phyloP scores from a whole-genome alignment of 2,113 vertebrate genomes.

The Grallaria varia region DNA sequence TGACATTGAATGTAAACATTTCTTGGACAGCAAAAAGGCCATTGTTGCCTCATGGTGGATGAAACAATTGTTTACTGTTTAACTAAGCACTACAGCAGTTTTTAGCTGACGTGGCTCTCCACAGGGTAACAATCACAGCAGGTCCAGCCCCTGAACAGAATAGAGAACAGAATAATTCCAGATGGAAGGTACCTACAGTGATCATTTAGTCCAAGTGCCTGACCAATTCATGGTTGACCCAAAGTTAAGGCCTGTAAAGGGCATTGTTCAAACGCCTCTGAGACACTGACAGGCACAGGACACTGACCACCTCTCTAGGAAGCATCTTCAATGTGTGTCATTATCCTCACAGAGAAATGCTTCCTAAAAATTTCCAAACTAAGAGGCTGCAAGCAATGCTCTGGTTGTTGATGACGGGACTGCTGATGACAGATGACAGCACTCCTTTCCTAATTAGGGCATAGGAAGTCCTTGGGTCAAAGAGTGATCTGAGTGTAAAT shows the following conservation, averaged over 20 bases:
- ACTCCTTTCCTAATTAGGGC: neutral
- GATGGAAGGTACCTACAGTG: neutral
- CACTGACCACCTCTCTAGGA: fast-evolving
- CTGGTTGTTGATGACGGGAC: neutral
- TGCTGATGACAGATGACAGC: neutral
- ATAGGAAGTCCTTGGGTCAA: neutral
- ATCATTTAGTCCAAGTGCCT: neutral
- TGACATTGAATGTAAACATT: neutral
- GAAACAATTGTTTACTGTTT: neutral
- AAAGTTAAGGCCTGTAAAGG: neutral
- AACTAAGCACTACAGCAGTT: neutral
- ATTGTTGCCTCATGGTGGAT: neutral
- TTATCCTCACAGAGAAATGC: fast-evolving
- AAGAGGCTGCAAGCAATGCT: neutral
- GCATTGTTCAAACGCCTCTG: neutral
- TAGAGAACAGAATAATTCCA: neutral
- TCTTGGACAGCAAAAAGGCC: neutral
- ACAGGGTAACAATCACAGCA: neutral
- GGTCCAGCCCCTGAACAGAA: neutral
- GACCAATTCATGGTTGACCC: neutral
- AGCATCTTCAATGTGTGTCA: neutral
- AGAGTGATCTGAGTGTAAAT: neutral
- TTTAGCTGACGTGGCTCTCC: neutral
- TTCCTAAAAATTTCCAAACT: neutral
- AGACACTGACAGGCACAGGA: neutral